Conservation (phyloP, 2,888 invertebrate genomes). For the Mimas tiliae region DNA sequence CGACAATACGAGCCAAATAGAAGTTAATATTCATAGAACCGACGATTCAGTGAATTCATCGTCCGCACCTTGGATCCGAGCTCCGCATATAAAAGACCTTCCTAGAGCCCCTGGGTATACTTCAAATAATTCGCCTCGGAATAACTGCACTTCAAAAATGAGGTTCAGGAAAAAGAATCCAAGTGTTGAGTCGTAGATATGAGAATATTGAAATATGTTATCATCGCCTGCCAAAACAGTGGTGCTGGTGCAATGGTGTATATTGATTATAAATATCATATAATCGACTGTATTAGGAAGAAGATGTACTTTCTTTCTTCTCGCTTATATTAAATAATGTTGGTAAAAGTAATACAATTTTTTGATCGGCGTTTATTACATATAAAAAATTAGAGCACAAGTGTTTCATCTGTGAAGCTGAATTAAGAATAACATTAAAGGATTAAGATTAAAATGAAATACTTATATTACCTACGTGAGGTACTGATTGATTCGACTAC, state of each 20-base stretch:
- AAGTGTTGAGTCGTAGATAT: constrained; percentile 67
- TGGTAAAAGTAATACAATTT: too few species aligned
- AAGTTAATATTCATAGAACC: constrained; percentile 83
- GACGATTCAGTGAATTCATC: constrained; percentile 82
- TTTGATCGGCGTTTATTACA: too few species aligned
- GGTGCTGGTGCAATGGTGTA: constrained; percentile 35
- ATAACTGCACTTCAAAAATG: constrained; percentile 73
- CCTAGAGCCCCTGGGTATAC: constrained; percentile 72
- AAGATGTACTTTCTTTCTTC: too few species aligned
- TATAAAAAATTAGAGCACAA: too few species aligned
- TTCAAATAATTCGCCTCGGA: constrained; percentile 78
- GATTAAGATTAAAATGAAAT: too few species aligned
- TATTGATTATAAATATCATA: constrained; percentile 41
- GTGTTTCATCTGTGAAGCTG: too few species aligned
- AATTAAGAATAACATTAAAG: too few species aligned
- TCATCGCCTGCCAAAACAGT: constrained; percentile 57
- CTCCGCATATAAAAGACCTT: constrained; percentile 79
- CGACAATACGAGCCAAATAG: constrained; percentile 80
- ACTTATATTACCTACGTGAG: too few species aligned
- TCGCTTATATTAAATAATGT: too few species aligned
- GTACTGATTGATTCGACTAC: too few species aligned
- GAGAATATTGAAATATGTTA: constrained; percentile 76
- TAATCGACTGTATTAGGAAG: background rate
- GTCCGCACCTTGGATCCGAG: constrained; percentile 79
- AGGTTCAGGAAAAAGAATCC: constrained; percentile 65